Evolutionary conservation across 2,888 invertebrate genomes (phyloP), one percentile per base, ranked within the genome.

Genomic region (Vandiemenella viatica): DNA sequence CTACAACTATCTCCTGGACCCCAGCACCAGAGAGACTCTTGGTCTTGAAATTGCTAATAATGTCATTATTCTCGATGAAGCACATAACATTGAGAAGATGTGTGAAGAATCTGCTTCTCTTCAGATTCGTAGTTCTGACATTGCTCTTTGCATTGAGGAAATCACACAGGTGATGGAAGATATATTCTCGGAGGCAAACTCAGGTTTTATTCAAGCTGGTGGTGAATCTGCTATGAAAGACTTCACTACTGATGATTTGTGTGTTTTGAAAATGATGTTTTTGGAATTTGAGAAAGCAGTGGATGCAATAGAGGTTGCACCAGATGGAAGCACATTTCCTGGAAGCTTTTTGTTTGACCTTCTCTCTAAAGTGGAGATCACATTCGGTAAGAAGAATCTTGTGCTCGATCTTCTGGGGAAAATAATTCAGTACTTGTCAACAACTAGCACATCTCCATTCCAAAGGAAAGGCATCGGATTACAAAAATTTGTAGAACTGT

Each of bases 1-100:
- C 0, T 98, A 98, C 63, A 98, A 98, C 71, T 98, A 98, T 66
- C 71, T 98, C 37, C 67, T 98, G 37, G 97, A 98, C 71, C 84
- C 90, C 1, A 84, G 84, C 65, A 77, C 85, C 1, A 75, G 92
- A 47, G 83, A 81, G 68, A 79, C 84, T 0, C 85, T 91, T 67
- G 83, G 84, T 51, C 75, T 86, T n/a, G 73, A 76, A 52, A 58
- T 79, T 10, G 64, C 60, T 56, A 84, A 86, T 59, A 80, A 80
- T 56, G 77, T 95, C 38, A 71, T 99, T 16, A 92, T 99, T 53
- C 75, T 99, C 57, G 98, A 98, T 71, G 98, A 98, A 69, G 98
- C 92, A 2, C 98, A 98, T 63, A 99, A 98, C 70, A 80, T 98
- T 55, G 95, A 95, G 62, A 86, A 85, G 66, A 86, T 88, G 57